Conservation (phyloP, 2,888 invertebrate genomes). For the Melanotus villosus region DNA sequence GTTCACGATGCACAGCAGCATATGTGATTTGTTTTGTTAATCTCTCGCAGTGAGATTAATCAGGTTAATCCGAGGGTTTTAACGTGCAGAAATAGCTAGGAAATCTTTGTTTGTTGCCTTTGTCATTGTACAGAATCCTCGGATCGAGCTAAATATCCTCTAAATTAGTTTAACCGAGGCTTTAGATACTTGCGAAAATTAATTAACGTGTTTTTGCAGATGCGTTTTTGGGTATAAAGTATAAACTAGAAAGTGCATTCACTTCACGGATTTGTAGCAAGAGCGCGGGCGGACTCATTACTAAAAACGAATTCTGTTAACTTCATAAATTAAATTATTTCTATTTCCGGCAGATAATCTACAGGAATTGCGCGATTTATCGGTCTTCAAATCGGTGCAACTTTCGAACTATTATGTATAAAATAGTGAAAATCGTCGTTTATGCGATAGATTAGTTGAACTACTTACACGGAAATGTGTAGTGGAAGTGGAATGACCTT, state of each 20-base stretch:
- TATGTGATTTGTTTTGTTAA: slow-evolving; percentile 6
- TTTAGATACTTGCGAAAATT: background rate
- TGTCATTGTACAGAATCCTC: background rate
- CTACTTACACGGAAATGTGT: background rate
- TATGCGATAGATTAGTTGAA: background rate
- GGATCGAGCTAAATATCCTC: background rate
- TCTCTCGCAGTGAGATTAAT: background rate
- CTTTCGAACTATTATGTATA: background rate
- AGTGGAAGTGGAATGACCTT: background rate
- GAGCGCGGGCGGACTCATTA: background rate
- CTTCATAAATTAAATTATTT: no score
- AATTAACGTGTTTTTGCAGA: background rate
- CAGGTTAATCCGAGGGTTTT: background rate
- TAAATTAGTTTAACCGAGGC: background rate
- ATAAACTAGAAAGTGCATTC: background rate
- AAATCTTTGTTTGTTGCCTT: background rate
- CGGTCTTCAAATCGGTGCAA: background rate
- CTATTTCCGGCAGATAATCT: background rate
- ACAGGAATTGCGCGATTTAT: background rate
- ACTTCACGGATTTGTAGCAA: background rate
- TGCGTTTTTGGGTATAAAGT: background rate
- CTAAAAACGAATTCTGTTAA: background rate
- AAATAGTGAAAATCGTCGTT: background rate
- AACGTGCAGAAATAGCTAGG: background rate
- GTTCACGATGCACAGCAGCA: background rate